phyloP scores from a whole-genome alignment of 2,888 invertebrate genomes.

The Cyrtodaria siliqua region DNA sequence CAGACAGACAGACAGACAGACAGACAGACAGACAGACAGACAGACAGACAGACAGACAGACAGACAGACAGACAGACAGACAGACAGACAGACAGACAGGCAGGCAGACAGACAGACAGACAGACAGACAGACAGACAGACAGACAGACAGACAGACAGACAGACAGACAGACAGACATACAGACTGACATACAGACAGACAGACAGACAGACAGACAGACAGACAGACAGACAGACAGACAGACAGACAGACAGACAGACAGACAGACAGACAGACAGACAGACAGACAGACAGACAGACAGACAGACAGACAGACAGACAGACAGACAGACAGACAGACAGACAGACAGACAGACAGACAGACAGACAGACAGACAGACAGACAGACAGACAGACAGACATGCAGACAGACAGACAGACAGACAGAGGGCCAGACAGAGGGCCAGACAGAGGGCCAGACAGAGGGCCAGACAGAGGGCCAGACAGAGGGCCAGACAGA shows the following conservation, averaged over 20 bases:
- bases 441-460: too few species aligned
- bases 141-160: conserved; percentile 3
- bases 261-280: conserved; percentile 3
- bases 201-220: conserved; percentile 3
- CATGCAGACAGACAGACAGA: too few species aligned
- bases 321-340: conserved; percentile 3
- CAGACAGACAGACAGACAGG: conserved; percentile 3
- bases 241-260: conserved; percentile 3
- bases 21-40: conserved; percentile 3
- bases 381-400: conserved; percentile 3
- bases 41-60: conserved; percentile 3
- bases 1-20: too few species aligned
- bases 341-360: conserved; percentile 3
- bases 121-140: conserved; percentile 3
- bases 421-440: too few species aligned
- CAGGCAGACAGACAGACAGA: conserved; percentile 3
- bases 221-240: conserved; percentile 3
- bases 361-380: conserved; percentile 3
- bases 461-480: too few species aligned
- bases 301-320: conserved; percentile 3
- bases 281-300: conserved; percentile 3
- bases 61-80: conserved; percentile 3
- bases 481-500: too few species aligned
- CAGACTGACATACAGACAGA: too few species aligned
- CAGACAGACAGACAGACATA: conserved; percentile 3